Percentiles rank a stretch among this genome's conserved stretches.
These are phyloP conservation scores for Leistus spinibarbis DNA, from an alignment of 2,888 invertebrate species.

Conservation along the genomic window DNA sequence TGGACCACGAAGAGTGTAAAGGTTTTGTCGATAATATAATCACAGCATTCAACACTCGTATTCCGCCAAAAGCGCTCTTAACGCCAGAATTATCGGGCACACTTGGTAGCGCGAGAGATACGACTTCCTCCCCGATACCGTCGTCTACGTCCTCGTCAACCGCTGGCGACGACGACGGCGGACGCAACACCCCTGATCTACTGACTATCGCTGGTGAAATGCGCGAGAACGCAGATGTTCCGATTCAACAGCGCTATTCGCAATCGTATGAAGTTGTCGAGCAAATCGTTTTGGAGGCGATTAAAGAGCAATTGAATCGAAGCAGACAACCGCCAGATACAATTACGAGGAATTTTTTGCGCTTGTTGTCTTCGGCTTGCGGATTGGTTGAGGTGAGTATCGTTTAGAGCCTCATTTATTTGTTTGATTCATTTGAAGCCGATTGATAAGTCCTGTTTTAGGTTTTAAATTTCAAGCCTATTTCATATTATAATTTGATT, in stretches of 20 bases:
- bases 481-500: no score
- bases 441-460: no score
- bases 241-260: constrained; percentile 62
- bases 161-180: constrained; percentile 52
- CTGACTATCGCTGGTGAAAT: constrained; percentile 8
- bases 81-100: constrained; percentile 61
- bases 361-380: constrained; percentile 81
- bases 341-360: constrained; percentile 86
- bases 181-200: constrained; percentile 21
- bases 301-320: constrained; percentile 85
- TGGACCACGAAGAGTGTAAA: constrained; percentile 89
- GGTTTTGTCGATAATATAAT: constrained; percentile 90
- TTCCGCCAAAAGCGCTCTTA: constrained; percentile 72
- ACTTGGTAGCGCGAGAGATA: constrained; percentile 1
- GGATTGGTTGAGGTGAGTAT: constrained; percentile 78
- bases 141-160: constrained; percentile 47
- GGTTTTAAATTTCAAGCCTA: no score
- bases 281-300: constrained; percentile 81
- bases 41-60: constrained; percentile 81
- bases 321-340: constrained; percentile 81
- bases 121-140: constrained; percentile 21
- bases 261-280: constrained; percentile 73
- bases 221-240: constrained; percentile 58
- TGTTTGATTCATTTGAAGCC: no score
- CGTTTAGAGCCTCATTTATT: no score